phyloP scores from a whole-genome alignment of 2,797 vertebrate genomes.

The Etheostoma perlongum region DNA sequence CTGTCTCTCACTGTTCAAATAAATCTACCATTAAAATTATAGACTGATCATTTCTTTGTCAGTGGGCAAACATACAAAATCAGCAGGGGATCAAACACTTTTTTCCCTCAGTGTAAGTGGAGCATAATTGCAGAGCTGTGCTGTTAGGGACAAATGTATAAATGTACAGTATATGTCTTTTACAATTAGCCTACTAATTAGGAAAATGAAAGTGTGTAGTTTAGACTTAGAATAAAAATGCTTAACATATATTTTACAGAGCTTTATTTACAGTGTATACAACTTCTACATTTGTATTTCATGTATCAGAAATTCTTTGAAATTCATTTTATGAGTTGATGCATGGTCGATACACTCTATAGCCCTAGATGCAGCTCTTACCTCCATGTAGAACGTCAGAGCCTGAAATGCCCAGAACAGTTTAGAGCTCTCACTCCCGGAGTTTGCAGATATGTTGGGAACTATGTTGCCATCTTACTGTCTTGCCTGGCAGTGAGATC shows the following conservation, averaged over 20 bases:
- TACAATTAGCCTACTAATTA: too few relatives aligned
- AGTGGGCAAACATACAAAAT: too few relatives aligned
- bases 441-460: constrained; percentile 13
- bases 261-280: background rate
- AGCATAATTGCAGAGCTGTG: constrained; percentile 18
- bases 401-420: constrained; percentile 2
- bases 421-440: background rate
- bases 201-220: background rate
- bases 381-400: background rate
- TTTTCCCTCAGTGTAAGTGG: background rate
- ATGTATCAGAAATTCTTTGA: background rate
- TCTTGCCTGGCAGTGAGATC: constrained; percentile 33
- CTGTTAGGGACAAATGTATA: background rate
- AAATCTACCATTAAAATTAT: too few relatives aligned
- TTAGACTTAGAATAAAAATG: background rate
- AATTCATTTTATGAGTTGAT: background rate
- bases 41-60: too few relatives aligned
- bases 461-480: background rate
- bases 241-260: background rate
- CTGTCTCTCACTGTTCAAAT: too few relatives aligned
- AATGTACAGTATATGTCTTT: background rate
- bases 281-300: background rate
- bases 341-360: background rate
- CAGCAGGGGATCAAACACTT: too few relatives aligned
- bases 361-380: background rate